Conservation (phyloP, 2,797 vertebrate genomes). For the Cirrhinus molitorella region DNA sequence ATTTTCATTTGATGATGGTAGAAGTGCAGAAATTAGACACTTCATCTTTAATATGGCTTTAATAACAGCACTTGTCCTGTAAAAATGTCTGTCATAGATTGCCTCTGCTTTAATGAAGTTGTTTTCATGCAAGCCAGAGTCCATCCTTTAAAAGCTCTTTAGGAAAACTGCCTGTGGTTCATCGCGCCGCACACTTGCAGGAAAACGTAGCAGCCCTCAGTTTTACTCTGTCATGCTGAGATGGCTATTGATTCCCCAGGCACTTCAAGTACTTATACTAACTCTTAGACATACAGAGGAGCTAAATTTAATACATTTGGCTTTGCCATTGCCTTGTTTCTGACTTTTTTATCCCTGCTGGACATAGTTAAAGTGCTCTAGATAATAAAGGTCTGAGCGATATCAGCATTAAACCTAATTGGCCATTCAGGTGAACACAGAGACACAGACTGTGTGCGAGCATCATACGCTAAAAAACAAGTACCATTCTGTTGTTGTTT, state of each 20-base stretch:
- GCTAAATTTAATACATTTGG: slow-evolving; percentile 23
- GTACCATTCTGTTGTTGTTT: neutral
- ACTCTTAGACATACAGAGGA: slow-evolving; percentile 13
- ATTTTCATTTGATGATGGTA: neutral
- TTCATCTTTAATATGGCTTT: neutral
- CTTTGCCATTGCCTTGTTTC: slow-evolving; percentile 40
- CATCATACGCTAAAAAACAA: slow-evolving; percentile 1
- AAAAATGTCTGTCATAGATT: slow-evolving; percentile 35
- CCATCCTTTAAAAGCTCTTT: slow-evolving; percentile 19
- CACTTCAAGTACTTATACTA: slow-evolving; percentile 38
- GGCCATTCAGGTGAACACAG: slow-evolving; percentile 52
- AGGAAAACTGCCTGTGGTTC: slow-evolving; percentile 1
- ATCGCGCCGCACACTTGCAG: neutral
- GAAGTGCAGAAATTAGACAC: neutral
- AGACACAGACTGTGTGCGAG: slow-evolving; percentile 30
- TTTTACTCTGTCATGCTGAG: slow-evolving; percentile 30
- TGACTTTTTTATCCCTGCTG: slow-evolving; percentile 47
- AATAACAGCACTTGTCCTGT: slow-evolving; percentile 6
- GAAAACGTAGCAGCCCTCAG: slow-evolving; percentile 26
- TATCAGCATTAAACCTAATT: slow-evolving; percentile 57
- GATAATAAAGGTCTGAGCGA: slow-evolving; percentile 51
- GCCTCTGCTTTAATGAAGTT: slow-evolving; percentile 22
- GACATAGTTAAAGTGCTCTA: slow-evolving; percentile 46
- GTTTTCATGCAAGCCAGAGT: slow-evolving; percentile 13
- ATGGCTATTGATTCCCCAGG: slow-evolving; percentile 34